These are phyloP conservation scores for Drosophila micromelanica DNA, from an alignment of 1,140 invertebrate species.

Conservation along the genomic window DNA sequence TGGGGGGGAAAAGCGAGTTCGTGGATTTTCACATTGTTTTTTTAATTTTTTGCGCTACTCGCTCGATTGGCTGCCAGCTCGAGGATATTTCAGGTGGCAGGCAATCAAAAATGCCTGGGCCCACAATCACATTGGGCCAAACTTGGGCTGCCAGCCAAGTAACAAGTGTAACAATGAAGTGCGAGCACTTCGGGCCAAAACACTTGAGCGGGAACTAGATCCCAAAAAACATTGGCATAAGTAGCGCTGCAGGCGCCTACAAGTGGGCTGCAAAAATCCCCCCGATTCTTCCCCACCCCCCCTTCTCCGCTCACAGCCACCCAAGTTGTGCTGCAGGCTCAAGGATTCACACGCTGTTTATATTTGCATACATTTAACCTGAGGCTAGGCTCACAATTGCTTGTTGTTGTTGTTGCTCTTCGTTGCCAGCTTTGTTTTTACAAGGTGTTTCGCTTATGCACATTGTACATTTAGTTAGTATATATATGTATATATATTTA, in stretches of 20 bases:
- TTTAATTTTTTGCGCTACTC: conserved; percentile 72
- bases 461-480: conserved; percentile 47
- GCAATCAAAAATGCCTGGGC: conserved; percentile 60
- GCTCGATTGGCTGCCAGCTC: conserved; percentile 50
- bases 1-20: neutral
- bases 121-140: conserved; percentile 56
- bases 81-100: conserved; percentile 36
- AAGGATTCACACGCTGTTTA: conserved; percentile 72
- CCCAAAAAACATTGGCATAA: conserved; percentile 69
- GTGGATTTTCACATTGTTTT: conserved; percentile 51
- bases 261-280: conserved; percentile 5
- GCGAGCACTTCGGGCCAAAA: conserved; percentile 55
- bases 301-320: too few relatives aligned
- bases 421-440: conserved; percentile 65
- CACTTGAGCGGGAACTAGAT: conserved; percentile 31
- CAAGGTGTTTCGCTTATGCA: conserved; percentile 61
- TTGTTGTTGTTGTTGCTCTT: conserved; percentile 34
- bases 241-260: conserved; percentile 65
- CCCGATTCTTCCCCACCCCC: too few relatives aligned
- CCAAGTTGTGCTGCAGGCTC: neutral
- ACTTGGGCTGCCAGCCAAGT: conserved; percentile 29
- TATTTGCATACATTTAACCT: conserved; percentile 80
- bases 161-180: conserved; percentile 73
- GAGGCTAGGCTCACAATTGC: conserved; percentile 54
- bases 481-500: neutral